phyloP scores from a whole-genome alignment of 2,113 vertebrate genomes.

The Zingel zingel region DNA sequence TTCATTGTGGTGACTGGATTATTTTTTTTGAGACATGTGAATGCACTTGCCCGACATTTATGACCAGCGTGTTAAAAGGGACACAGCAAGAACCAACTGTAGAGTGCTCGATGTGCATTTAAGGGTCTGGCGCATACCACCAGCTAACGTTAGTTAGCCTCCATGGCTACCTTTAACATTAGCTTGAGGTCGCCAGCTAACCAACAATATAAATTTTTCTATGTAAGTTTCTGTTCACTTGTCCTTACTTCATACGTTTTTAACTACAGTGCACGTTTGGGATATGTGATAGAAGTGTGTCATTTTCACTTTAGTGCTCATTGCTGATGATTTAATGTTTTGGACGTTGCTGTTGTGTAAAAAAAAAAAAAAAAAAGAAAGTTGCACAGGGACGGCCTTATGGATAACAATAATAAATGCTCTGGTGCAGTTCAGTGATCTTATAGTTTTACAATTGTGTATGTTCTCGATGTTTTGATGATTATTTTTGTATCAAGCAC shows the following conservation, averaged over 20 bases:
- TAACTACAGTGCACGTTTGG: neutral
- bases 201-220: slow-evolving; percentile 37
- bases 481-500: neutral
- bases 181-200: slow-evolving; percentile 58
- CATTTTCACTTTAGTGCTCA: neutral
- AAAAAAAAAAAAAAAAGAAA: neutral
- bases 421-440: neutral
- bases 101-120: slow-evolving; percentile 65
- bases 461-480: neutral
- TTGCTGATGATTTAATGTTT: neutral
- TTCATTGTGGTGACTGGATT: neutral
- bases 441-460: too few species aligned
- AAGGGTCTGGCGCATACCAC: slow-evolving; percentile 58
- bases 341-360: slow-evolving; percentile 7
- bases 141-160: slow-evolving; percentile 74
- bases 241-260: neutral
- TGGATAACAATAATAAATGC: neutral
- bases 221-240: slow-evolving; percentile 46
- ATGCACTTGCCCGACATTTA: slow-evolving; percentile 48
- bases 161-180: slow-evolving; percentile 71
- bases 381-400: neutral
- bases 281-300: neutral
- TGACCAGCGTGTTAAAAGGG: slow-evolving; percentile 21
- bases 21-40: slow-evolving; percentile 38
- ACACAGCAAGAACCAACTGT: slow-evolving; percentile 63